Evolutionary conservation across 1,140 invertebrate genomes (phyloP).

Genomic region (Brevipalpus yothersi): DNA sequence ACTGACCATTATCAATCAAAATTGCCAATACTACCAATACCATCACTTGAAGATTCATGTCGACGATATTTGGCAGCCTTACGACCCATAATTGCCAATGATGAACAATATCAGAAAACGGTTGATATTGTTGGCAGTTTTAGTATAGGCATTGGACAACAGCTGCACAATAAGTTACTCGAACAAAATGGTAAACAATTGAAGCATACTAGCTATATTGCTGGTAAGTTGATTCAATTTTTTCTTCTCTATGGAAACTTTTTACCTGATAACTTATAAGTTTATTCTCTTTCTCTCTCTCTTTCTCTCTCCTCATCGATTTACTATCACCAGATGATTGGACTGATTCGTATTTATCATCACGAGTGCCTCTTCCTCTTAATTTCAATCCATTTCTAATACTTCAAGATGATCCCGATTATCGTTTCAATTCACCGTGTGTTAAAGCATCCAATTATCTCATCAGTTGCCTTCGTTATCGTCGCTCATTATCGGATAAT

Average conservation of each 20-base stretch:
- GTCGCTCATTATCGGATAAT: slow-evolving; percentile 50
- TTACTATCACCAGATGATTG: slow-evolving; percentile 31
- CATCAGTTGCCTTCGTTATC: slow-evolving; percentile 64
- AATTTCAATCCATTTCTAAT: slow-evolving; percentile 82
- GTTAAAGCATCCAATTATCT: slow-evolving; percentile 63
- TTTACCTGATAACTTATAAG: neutral
- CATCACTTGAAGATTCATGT: slow-evolving; percentile 56
- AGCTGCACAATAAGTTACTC: slow-evolving; percentile 44
- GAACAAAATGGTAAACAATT: slow-evolving; percentile 39
- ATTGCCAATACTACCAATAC: slow-evolving; percentile 67
- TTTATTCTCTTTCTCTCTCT: too few relatives aligned
- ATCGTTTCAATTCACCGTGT: slow-evolving; percentile 46
- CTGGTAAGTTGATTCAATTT: slow-evolving; percentile 21
- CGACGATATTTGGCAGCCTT: slow-evolving; percentile 59
- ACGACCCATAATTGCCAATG: slow-evolving; percentile 36
- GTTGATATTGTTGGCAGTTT: slow-evolving; percentile 37
- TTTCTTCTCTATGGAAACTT: neutral
- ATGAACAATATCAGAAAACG: slow-evolving; percentile 36
- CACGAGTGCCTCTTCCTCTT: slow-evolving; percentile 57
- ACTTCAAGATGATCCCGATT: slow-evolving; percentile 45
- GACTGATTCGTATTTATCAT: slow-evolving; percentile 85
- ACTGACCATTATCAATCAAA: slow-evolving; percentile 85
- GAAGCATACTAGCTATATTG: slow-evolving; percentile 86
- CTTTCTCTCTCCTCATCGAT: neutral
- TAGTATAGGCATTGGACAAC: slow-evolving; percentile 35